A percentile compares a stretch with the other conserved stretches of the same genome.
Conservation (phyloP, 2,797 vertebrate genomes). For the Chelmon rostratus region DNA sequence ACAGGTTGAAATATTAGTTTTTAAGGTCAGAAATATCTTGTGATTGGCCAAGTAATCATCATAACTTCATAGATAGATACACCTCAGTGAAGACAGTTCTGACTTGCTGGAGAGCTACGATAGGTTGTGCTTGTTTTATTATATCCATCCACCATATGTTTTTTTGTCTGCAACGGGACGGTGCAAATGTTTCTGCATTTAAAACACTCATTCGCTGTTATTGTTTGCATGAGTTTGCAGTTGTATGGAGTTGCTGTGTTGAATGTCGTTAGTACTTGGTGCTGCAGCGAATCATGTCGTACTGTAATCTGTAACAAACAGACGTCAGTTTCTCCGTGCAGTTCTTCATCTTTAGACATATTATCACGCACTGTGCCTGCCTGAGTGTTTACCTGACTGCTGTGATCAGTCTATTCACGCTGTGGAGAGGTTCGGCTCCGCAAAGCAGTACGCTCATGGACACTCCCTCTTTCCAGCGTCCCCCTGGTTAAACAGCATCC, state of each 20-base stretch:
- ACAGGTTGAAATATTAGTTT: too few relatives aligned
- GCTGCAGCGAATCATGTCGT: background rate
- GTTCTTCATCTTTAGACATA: background rate
- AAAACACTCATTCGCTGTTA: background rate
- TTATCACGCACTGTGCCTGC: background rate
- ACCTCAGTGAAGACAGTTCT: background rate
- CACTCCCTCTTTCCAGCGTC: slow-evolving; percentile 34
- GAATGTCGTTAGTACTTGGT: background rate
- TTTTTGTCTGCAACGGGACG: background rate
- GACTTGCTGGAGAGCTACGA: background rate
- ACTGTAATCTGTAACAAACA: background rate
- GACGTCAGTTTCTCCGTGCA: background rate
- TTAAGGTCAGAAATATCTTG: background rate
- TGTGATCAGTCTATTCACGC: background rate
- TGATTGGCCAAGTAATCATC: background rate
- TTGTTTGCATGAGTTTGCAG: background rate
- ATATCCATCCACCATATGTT: background rate
- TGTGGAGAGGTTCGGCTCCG: slow-evolving; percentile 30
- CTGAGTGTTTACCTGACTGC: background rate
- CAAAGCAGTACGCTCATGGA: slow-evolving; percentile 7
- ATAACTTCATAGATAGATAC: background rate
- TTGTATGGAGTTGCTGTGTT: background rate
- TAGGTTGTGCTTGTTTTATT: background rate
- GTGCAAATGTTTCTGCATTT: background rate
- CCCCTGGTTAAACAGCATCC: slow-evolving; percentile 70